Evolutionary conservation across 37 sponge, comb jelly and placozoan species (phyloP).

Genomic region (Corticium candelabrum): DNA sequence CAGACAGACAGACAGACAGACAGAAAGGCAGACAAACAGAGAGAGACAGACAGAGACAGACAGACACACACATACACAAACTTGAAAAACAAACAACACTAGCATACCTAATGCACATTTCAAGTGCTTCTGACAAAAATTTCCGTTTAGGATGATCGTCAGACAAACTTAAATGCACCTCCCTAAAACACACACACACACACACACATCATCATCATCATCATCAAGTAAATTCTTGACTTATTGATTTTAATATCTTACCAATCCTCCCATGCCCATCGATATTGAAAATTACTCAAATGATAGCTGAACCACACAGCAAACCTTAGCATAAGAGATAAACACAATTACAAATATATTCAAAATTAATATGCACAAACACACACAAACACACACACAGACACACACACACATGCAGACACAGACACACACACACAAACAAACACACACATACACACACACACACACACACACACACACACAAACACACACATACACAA

Average conservation of each 20-base stretch:
- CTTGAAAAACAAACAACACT: not conserved
- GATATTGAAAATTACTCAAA: slow-evolving; percentile 84
- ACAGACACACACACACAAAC: too few relatives aligned
- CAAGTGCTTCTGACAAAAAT: slow-evolving; percentile 52
- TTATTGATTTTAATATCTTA: slow-evolving; percentile 9
- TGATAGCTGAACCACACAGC: slow-evolving; percentile 85
- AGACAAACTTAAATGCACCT: slow-evolving; percentile 11
- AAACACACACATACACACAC: not conserved
- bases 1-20: not conserved
- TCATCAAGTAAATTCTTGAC: not conserved
- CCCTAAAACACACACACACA: too few relatives aligned
- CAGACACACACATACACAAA: too few relatives aligned
- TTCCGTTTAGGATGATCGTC: slow-evolving; percentile 26
- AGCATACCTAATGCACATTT: slow-evolving; percentile 45
- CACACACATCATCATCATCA: too few relatives aligned
- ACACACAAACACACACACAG: too few relatives aligned
- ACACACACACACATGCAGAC: too few relatives aligned
- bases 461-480: not conserved
- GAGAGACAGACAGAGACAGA: too few relatives aligned
- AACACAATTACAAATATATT: too few relatives aligned
- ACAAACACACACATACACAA: too few relatives aligned
- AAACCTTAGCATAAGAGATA: slow-evolving; percentile 31
- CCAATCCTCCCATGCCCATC: slow-evolving; percentile 85
- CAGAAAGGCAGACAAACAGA: too few relatives aligned
- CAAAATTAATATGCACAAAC: too few relatives aligned